phyloP scores from a whole-genome alignment of 2,888 invertebrate species.

The Eupithecia centaureata region DNA sequence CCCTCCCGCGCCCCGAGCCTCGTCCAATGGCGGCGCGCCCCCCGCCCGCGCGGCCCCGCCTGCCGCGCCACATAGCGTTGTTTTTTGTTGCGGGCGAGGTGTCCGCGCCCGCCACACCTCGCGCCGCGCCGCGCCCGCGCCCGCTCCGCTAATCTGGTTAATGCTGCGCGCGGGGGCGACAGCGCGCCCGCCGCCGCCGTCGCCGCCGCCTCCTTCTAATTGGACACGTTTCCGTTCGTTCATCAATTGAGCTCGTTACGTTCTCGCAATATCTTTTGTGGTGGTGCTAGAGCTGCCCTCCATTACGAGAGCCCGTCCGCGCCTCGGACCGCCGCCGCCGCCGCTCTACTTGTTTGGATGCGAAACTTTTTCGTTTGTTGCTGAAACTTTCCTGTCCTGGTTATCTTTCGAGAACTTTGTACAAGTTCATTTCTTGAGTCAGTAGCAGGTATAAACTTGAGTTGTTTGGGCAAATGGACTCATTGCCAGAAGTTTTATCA shows the following conservation, averaged over 20 bases:
- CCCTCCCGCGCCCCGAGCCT: slow-evolving; percentile 76
- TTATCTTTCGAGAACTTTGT: slow-evolving; percentile 40
- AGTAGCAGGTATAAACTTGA: slow-evolving; percentile 22
- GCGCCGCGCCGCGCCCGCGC: slow-evolving; percentile 67
- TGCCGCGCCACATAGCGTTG: slow-evolving; percentile 72
- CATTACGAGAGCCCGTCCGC: slow-evolving; percentile 45
- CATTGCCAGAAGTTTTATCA: slow-evolving; percentile 3
- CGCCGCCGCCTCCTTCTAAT: slow-evolving; percentile 80
- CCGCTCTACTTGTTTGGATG: slow-evolving; percentile 39
- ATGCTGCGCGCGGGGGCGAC: slow-evolving; percentile 74
- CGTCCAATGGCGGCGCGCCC: slow-evolving; percentile 70
- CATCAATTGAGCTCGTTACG: slow-evolving; percentile 83
- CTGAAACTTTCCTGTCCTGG: slow-evolving; percentile 39
- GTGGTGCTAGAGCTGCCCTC: slow-evolving; percentile 55
- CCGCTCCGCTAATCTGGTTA: slow-evolving; percentile 79
- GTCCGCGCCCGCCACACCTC: slow-evolving; percentile 74
- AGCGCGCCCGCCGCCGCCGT: slow-evolving; percentile 61
- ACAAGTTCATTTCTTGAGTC: slow-evolving; percentile 33
- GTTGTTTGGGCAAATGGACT: slow-evolving; percentile 9
- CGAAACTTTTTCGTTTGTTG: slow-evolving; percentile 45
- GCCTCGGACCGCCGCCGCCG: slow-evolving; percentile 36
- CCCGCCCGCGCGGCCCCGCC: slow-evolving; percentile 68
- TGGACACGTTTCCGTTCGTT: slow-evolving; percentile 83
- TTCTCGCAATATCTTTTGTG: slow-evolving; percentile 75
- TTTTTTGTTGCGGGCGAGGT: slow-evolving; percentile 81